A percentile compares a stretch with the other conserved stretches of the same genome.
Conservation (phyloP, 2,113 vertebrate genomes). For the Speoplatyrhinus poulsoni region DNA sequence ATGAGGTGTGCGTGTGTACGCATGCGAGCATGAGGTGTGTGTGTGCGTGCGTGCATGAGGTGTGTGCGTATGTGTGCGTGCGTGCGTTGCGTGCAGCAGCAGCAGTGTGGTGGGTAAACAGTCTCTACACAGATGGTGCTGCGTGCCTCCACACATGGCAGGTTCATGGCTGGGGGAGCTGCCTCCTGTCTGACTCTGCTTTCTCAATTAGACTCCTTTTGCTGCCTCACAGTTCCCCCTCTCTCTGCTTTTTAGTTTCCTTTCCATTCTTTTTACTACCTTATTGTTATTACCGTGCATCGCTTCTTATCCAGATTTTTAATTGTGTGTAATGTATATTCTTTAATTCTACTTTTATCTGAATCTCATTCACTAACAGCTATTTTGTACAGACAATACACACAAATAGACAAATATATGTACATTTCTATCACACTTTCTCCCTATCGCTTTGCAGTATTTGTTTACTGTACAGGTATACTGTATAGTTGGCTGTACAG, state of each 20-base stretch:
- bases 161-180: constrained; percentile 38
- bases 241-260: constrained; percentile 28
- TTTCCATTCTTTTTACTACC: constrained; percentile 26
- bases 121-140: constrained; percentile 62
- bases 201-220: background rate
- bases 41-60: constrained; percentile 34
- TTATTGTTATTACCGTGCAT: background rate
- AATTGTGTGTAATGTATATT: background rate
- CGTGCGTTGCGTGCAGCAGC: constrained; percentile 31
- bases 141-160: constrained; percentile 48
- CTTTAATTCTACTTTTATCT: background rate
- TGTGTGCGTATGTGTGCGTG: constrained; percentile 23
- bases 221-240: constrained; percentile 1
- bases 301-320: background rate
- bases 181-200: constrained; percentile 17
- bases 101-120: constrained; percentile 52
- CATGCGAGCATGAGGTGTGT: background rate
- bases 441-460: background rate
- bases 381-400: background rate
- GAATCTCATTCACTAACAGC: background rate
- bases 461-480: background rate
- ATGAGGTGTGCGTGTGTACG: too few relatives aligned
- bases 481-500: background rate
- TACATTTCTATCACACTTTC: background rate
- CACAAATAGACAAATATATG: background rate